A percentile compares a stretch with the other conserved stretches of the same genome.
Conservation (phyloP, 2,888 invertebrate species). For the Rhamphomyia laevipes region DNA sequence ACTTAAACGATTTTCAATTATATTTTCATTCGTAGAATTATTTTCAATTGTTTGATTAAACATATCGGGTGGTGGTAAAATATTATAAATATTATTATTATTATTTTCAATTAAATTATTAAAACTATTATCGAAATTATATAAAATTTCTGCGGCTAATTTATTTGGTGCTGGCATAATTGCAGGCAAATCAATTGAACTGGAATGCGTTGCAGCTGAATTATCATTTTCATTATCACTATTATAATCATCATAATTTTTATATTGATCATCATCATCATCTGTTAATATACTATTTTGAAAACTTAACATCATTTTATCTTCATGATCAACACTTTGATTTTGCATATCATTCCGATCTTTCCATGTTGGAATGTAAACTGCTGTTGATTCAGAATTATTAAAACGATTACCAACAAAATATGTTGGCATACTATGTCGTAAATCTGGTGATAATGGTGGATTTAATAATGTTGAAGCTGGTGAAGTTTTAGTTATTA, state of each 20-base stretch:
- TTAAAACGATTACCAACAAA: constrained; percentile 49
- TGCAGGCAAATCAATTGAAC: constrained; percentile 44
- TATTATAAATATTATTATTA: constrained; percentile 22
- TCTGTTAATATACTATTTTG: constrained; percentile 1
- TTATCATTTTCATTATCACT: constrained; percentile 17
- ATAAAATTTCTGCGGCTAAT: constrained; percentile 43
- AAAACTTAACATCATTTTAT: constrained; percentile 3
- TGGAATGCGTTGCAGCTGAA: constrained; percentile 42
- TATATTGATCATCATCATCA: constrained; percentile 10
- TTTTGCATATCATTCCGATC: constrained; percentile 28
- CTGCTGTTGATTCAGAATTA: constrained; percentile 41
- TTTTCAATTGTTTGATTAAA: constrained; percentile 41
- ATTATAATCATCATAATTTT: not conserved
- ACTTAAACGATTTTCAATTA: constrained; percentile 23
- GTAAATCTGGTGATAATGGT: constrained; percentile 30
- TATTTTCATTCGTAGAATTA: not conserved
- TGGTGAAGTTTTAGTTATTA: constrained; percentile 5
- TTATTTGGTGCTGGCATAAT: constrained; percentile 41
- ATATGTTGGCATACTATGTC: constrained; percentile 56
- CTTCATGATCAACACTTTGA: constrained; percentile 24
- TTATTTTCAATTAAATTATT: constrained; percentile 15
- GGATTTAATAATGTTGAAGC: constrained; percentile 20
- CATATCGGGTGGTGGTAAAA: constrained; percentile 47
- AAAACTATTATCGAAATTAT: constrained; percentile 34
- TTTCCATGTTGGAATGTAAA: constrained; percentile 43